Evolutionary conservation across 2,797 vertebrate genomes (phyloP).

Genomic region (Anguilla megastoma): DNA sequence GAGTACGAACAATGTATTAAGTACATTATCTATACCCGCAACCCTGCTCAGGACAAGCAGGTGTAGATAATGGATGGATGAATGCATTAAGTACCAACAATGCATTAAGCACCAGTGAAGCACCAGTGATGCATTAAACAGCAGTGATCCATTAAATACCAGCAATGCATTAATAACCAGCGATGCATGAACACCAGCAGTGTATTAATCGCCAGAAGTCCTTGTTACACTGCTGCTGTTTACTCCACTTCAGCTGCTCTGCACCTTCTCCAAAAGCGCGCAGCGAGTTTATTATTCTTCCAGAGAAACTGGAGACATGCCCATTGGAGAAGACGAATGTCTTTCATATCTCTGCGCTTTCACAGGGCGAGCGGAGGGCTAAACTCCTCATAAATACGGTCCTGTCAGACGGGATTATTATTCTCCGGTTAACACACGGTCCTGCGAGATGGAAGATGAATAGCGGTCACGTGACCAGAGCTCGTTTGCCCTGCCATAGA

Average conservation of each 20-base stretch:
- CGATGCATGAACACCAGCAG: not conserved
- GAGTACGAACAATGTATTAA: too few species aligned
- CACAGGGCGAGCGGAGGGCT: not conserved
- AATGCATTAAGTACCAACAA: not conserved
- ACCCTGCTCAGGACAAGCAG: not conserved
- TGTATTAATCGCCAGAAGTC: not conserved
- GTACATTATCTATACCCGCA: not conserved
- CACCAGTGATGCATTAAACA: not conserved
- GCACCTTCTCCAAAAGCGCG: not conserved
- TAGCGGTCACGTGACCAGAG: not conserved
- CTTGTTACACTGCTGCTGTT: not conserved
- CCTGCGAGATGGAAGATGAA: not conserved
- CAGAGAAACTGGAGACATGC: not conserved
- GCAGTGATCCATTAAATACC: not conserved
- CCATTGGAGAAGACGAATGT: conserved; percentile 14
- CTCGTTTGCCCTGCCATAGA: not conserved
- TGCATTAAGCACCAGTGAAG: not conserved
- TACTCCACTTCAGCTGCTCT: not conserved
- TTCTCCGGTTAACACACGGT: not conserved
- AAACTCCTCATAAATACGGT: not conserved
- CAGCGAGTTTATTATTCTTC: not conserved
- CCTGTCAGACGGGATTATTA: not conserved
- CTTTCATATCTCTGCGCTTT: conserved; percentile 1
- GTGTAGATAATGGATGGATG: too few species aligned
- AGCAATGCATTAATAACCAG: not conserved